Percentiles rank a stretch among this genome's conserved stretches.
Conservation (phyloP, 2,888 invertebrate species). For the Protophormia terraenovae region DNA sequence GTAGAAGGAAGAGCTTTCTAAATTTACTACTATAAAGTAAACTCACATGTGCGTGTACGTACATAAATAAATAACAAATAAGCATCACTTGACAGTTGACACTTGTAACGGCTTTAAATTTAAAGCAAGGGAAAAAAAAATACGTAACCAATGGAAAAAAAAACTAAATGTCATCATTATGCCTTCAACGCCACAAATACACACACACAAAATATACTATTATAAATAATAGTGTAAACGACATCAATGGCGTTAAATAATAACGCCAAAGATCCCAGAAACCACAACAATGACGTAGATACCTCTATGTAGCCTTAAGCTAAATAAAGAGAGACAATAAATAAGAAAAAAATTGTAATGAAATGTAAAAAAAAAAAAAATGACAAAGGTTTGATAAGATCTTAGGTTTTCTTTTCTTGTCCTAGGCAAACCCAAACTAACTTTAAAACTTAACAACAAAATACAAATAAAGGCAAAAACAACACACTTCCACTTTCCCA, state of each 20-base stretch:
- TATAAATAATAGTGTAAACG: background rate
- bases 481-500: background rate
- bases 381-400: conserved; percentile 28
- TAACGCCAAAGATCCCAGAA: background rate
- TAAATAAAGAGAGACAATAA: background rate
- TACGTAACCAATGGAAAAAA: background rate
- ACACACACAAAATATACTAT: background rate
- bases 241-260: background rate
- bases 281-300: background rate
- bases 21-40: background rate
- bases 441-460: background rate
- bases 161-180: conserved; percentile 40
- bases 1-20: no score
- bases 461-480: no score
- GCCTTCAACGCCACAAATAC: conserved; percentile 3
- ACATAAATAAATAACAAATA: conserved; percentile 37
- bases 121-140: background rate
- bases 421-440: background rate
- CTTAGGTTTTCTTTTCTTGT: background rate
- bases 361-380: background rate
- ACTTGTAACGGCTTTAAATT: conserved; percentile 36
- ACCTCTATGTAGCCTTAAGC: background rate
- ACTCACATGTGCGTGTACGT: background rate
- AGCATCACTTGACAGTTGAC: conserved; percentile 42
- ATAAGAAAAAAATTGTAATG: background rate